Evolutionary conservation across 2,888 invertebrate species (phyloP), one percentile per base, ranked within the genome.

Genomic region (Baccha elongata): DNA sequence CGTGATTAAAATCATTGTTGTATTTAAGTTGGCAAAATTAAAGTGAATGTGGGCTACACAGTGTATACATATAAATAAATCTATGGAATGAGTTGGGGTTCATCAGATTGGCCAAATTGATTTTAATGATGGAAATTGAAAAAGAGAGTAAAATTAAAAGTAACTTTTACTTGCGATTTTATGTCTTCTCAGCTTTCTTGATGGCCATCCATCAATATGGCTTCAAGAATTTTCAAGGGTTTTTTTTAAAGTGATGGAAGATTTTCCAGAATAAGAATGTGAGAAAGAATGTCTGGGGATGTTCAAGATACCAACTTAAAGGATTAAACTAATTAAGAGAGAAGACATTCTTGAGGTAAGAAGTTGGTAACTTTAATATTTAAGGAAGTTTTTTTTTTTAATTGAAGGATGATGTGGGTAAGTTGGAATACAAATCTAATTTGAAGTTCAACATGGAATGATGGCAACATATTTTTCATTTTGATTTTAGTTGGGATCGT

Each of bases 1-100:
- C 13, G 53, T 62, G 37, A 62, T 68, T 79, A 73, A 79, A 73
- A 73, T 73, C 53, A 67, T 37, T 73, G 44, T 48, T 68, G 37
- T 52, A 58, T 58, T 40, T 15, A 52, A 40, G 64, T 55, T 76
- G 48, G 8, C 35, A 6, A 29, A 29, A 21, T 44, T 10, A 19
- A 65, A 55, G 64, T 73, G 26, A 32, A 48, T 48, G 26, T 21
- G 37, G 26, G 37, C 21, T 35, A 15, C 23, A 6, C 29, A 37
- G 52, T 7, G n/a, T 11, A 5, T 21, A 17, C 44, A 2, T 44
- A 17, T n/a, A 29, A 44, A 29, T 19, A 52, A 29, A 35, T 32
- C 53, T 21, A 26, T 3, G 42, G 53, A 52, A 19, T 44, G 53
- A 32, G 23, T 32, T 8, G n/a, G 35, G 8, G 15, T 32, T 46